Base-by-base conservation (phyloP, 2,888 invertebrate genomes). In the Gastracanthus pulcherrimus region DNA sequence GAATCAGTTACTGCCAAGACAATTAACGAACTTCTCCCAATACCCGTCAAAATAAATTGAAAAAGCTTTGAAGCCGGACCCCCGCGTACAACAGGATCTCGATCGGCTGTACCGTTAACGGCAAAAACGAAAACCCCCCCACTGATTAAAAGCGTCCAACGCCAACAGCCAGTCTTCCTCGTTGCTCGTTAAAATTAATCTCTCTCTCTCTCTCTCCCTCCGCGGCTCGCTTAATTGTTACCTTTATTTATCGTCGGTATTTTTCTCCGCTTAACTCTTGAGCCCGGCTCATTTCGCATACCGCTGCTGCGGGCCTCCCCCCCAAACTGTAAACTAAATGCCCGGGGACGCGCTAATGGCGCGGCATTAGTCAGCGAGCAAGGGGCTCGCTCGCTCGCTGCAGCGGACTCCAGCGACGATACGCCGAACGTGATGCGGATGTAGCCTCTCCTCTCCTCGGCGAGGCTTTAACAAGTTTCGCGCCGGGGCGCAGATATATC, bases 161-260 rank as follows among this genome's bases (percentile, higher is more conserved):
- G 62, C 16, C n/a, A n/a, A n/a, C 51, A 16, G 38, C 16, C 55
- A 55, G 62, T 51, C 60, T 60, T 60, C 60, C 62, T 11, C 13
- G 36, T 6, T 19, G 11, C 67, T 67, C 36, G 60, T 69, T 74
- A 67, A 74, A 74, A 80, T 80, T 80, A 74, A 80, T 80, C 41
- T 80, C 74, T 19, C n/a, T n/a, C n/a, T n/a, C n/a, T 16, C 71
- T 13, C 23, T 16, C 41, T 23, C 66, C 36, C 26, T 23, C 7
- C 19, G 51, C 13, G 19, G 45, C 19, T 9, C 36, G 66, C 67
- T 80, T 80, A 80, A 80, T 80, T 80, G 79, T 80, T 60, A 67
- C 38, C 36, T 51, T 74, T 80, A 80, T 80, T 80, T 80, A 80
- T 80, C 74, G 74, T n/a, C n/a, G 36, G 79, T 23, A 80, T 80